Conservation (phyloP, 2,797 vertebrate species). For the Micropoecilia bifurca region DNA sequence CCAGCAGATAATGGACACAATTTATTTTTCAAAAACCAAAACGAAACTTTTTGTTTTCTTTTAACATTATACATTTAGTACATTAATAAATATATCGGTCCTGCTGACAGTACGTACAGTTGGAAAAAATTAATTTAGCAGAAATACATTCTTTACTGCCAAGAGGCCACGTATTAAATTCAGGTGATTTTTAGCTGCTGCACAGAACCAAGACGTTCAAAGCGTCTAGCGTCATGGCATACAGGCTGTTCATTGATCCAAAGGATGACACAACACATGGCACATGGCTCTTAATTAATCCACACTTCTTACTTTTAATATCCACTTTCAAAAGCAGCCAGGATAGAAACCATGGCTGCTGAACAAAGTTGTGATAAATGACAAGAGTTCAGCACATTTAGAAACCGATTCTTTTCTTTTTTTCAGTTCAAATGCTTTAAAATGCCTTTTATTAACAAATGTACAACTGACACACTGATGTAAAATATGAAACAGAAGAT, state of each 20-base stretch:
- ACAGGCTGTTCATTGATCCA: slow-evolving; percentile 6
- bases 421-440: not conserved
- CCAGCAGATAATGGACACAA: slow-evolving; percentile 28
- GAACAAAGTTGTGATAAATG: not conserved
- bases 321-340: slow-evolving; percentile 8
- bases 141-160: slow-evolving; percentile 52
- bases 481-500: not conserved
- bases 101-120: slow-evolving; percentile 48
- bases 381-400: slow-evolving; percentile 13
- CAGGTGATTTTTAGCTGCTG: slow-evolving; percentile 34
- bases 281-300: slow-evolving; percentile 8
- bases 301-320: slow-evolving; percentile 2
- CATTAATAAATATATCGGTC: slow-evolving; percentile 29
- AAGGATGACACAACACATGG: not conserved
- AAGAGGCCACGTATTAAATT: slow-evolving; percentile 44
- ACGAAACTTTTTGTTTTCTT: slow-evolving; percentile 15
- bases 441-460: not conserved
- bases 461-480: not conserved
- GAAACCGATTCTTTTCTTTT: not conserved
- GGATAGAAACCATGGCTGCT: slow-evolving; percentile 2
- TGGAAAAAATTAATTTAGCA: slow-evolving; percentile 36
- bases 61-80: slow-evolving; percentile 27
- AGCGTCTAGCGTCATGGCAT: slow-evolving; percentile 30
- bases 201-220: slow-evolving; percentile 27
- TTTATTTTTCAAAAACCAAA: slow-evolving; percentile 3